Base-by-base conservation (phyloP, 1,140 invertebrate species). In the Bombyx mandarina region DNA sequence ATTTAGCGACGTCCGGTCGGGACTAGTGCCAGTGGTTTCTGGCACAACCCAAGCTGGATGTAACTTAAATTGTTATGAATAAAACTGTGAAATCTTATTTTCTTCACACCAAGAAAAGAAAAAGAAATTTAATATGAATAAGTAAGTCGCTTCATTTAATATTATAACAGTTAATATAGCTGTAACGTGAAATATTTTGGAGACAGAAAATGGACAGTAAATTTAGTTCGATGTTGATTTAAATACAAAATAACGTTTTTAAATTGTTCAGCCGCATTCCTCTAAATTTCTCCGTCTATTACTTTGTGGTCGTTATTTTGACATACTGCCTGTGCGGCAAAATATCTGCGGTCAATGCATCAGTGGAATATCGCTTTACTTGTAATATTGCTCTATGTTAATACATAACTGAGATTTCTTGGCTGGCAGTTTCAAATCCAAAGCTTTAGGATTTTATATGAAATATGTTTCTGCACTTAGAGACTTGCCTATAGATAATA, bases 311-410 rank as follows among this genome's bases (percentile, higher is more conserved):
- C 79, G 82, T 85, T 85, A 86, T 81, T 83, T 83, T 85, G 82
- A 86, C 76, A 79, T 78, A 86, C 68, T 67, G 67, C 79, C 73
- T 75, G 67, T 63, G 67, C 58, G 63, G 69, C 75, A 59, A 66
- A 75, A 35, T 69, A 75, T 79, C 78, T 86, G 81, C 80, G 81
- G 83, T 86, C 80, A 86, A 77, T 80, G 76, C 77, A 82, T 71
- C 66, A 67, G 64, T 67, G 68, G 69, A 77, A 82, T 75, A 73
- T 73, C 83, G 69, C 75, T 76, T 79, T 82, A 84, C 79, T 66
- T 78, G 65, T 75, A 81, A 75, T 80, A 79, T 73, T 60, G 61
- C 70, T 74, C 72, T 75, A 79, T 78, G 69, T 69, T 81, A 73
- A 81, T 80, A 73, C 70, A 82, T 68, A 73, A 71, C 62, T 69